A percentile compares a stretch with the other conserved stretches of the same genome.
phyloP scores from a whole-genome alignment of 2,113 vertebrate genomes.

The Capreolus pygargus region DNA sequence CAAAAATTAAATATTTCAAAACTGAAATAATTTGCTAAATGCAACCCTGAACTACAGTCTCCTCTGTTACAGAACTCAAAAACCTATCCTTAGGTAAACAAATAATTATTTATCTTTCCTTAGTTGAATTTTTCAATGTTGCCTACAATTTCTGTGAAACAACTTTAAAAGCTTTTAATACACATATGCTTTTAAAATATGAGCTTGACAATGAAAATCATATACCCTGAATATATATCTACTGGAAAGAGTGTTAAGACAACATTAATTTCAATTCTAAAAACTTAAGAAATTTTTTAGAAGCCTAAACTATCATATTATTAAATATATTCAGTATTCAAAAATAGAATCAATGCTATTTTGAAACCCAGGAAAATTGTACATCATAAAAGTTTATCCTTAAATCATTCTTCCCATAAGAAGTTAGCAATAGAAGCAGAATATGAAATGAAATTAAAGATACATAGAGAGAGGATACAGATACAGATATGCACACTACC shows the following conservation, averaged over 20 bases:
- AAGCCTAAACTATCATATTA: not conserved
- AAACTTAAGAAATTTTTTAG: not conserved
- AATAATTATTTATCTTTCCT: not conserved
- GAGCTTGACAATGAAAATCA: not conserved
- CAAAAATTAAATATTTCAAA: not conserved
- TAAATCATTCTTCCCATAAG: not conserved
- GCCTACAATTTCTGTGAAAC: not conserved
- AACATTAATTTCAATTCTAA: not conserved
- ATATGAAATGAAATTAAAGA: not conserved
- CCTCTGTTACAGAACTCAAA: not conserved
- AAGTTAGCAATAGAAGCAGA: not conserved
- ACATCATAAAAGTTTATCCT: not conserved
- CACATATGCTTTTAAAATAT: not conserved
- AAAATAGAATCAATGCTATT: not conserved
- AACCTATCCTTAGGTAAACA: not conserved
- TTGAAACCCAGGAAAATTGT: not conserved
- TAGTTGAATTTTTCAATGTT: slow-evolving; percentile 3
- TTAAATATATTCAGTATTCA: not conserved
- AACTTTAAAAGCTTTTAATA: not conserved
- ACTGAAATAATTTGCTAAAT: slow-evolving; percentile 15
- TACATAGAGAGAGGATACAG: not conserved
- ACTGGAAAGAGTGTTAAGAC: not conserved
- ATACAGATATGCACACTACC: not conserved
- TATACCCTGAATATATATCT: not conserved
- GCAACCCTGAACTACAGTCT: not conserved